Base-by-base conservation (phyloP, 1,140 invertebrate species). In the Pogonomyrmex barbatus region DNA sequence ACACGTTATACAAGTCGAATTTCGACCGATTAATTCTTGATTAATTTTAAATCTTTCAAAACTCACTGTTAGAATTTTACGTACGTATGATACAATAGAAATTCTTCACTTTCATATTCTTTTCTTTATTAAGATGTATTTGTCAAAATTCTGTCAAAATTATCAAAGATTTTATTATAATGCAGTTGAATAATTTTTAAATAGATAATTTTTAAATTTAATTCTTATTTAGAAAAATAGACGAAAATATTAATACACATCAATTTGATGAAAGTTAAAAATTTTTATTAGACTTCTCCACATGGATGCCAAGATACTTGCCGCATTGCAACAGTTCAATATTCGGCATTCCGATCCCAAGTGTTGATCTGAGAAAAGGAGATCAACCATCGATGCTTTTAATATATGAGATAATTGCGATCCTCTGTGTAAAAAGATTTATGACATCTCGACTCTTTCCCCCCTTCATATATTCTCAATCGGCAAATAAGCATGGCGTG, bases 331-430 rank as follows among this genome's bases (percentile, higher is more conserved):
- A 33, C 10, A 36, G 52, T 30, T 17, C n/a, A 47, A 54, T 6
- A 47, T 82, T 62, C 12, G n/a, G 30, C 67, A 71, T 70, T 47
- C 62, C 62, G 33, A 58, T 77, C 30, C 30, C 17, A 63, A 65
- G 60, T 78, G 68, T 56, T 58, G 87, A 65, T 60, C 58, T 54
- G 17, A 83, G 81, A 86, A 62, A 81, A 76, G 88, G 81, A 90
- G 70, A 79, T 56, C 67, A 42, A 70, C 85, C 88, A 93, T 92
- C 90, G 89, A 89, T 91, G 91, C 92, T 92, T 93, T 94, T 94
- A 94, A 94, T 94, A 90, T 88, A 91, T 92, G 90, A 92, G 90
- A 93, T 95, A 95, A 95, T 95, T 94, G 92, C 93, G 91, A 93
- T 93, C 92, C 91, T 89, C 87, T 93, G 92, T 91, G 86, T 54